Conservation (phyloP, 2,888 invertebrate genomes). For the Myopa tessellatipennis region DNA sequence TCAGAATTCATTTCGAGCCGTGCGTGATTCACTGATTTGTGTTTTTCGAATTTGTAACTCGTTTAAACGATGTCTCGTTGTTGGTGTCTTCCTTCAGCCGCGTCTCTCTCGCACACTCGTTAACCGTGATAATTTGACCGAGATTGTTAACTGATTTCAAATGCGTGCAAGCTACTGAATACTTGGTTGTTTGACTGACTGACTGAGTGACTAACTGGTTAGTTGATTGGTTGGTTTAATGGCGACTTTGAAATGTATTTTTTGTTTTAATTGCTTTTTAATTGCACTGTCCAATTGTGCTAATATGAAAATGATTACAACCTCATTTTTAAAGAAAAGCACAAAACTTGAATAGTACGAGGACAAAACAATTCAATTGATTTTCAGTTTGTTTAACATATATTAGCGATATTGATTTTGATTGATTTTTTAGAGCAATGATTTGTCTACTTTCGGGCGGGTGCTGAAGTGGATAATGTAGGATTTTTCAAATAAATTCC, state of each 20-base stretch:
- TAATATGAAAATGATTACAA: no score
- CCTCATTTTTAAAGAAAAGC: no score
- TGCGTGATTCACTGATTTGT: constrained; percentile 50
- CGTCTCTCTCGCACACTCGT: neutral
- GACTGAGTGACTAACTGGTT: neutral
- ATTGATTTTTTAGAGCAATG: no score
- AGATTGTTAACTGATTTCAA: constrained; percentile 25
- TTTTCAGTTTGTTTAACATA: no score
- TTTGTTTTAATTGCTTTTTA: neutral
- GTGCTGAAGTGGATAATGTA: no score
- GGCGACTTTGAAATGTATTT: constrained; percentile 4
- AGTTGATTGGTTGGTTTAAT: neutral
- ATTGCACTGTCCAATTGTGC: no score
- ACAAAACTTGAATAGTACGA: no score
- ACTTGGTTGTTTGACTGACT: neutral
- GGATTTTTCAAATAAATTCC: no score
- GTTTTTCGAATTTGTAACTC: constrained; percentile 32
- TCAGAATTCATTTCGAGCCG: constrained; percentile 67
- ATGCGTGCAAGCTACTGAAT: constrained; percentile 8
- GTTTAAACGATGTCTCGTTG: constrained; percentile 25
- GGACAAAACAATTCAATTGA: no score
- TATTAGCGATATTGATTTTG: no score
- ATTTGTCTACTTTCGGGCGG: no score
- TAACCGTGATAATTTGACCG: neutral
- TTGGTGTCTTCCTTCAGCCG: constrained; percentile 9